These are phyloP conservation scores for Cyprinodon variegatus DNA, from an alignment of 2,113 vertebrate species.

Conservation along the genomic window DNA sequence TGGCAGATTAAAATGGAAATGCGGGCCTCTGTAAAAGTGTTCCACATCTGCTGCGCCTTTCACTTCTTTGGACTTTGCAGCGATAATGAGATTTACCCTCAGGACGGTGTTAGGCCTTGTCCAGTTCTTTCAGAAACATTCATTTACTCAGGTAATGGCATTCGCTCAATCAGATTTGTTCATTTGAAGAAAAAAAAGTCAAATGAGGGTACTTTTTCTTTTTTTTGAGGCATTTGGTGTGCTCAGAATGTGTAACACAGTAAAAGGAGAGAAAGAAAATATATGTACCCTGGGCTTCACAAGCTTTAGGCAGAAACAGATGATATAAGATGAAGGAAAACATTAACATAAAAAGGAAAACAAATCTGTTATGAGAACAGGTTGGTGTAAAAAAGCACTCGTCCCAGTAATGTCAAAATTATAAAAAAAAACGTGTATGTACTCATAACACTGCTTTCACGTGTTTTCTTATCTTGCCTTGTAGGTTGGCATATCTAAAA, in stretches of 20 bases:
- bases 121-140: conserved; percentile 77
- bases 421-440: background rate
- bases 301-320: conserved; percentile 18
- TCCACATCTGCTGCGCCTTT: conserved; percentile 49
- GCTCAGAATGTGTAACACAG: conserved; percentile 63
- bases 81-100: conserved; percentile 78
- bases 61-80: conserved; percentile 63
- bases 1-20: conserved; percentile 81
- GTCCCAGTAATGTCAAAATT: conserved; percentile 36
- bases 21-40: conserved; percentile 63
- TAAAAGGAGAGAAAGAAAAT: conserved; percentile 25
- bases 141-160: conserved; percentile 80
- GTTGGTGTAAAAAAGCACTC: conserved; percentile 33
- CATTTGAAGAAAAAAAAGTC: conserved; percentile 73
- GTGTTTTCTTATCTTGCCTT: background rate
- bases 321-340: conserved; percentile 8
- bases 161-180: conserved; percentile 78
- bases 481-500: background rate
- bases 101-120: conserved; percentile 69
- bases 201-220: conserved; percentile 41
- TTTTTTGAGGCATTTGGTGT: conserved; percentile 66
- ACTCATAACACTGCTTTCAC: background rate
- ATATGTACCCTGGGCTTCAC: conserved; percentile 28
- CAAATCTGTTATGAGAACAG: conserved; percentile 31
- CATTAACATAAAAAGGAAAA: conserved; percentile 23